A percentile compares a stretch with the other conserved stretches of the same genome.
Conservation (phyloP, 2,797 vertebrate species). For the Anolis apletophallus region DNA sequence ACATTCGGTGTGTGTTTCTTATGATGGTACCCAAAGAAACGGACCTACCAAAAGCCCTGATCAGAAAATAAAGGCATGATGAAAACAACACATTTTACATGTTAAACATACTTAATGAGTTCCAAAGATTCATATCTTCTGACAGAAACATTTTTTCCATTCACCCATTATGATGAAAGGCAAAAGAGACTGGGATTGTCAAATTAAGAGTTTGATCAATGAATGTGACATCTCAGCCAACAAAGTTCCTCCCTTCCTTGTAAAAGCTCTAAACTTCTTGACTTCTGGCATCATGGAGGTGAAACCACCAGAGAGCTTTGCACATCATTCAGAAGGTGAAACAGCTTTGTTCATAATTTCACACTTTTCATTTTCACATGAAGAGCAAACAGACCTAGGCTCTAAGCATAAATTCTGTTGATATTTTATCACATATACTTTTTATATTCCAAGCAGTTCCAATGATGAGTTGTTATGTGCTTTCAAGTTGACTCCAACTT, state of each 20-base stretch:
- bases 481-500: too few species aligned
- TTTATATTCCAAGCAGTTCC: slow-evolving; percentile 30
- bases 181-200: not conserved
- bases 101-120: not conserved
- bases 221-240: not conserved
- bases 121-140: not conserved
- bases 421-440: slow-evolving; percentile 31
- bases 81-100: not conserved
- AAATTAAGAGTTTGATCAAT: slow-evolving; percentile 3
- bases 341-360: not conserved
- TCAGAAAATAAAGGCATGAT: not conserved
- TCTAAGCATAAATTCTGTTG: slow-evolving; percentile 29
- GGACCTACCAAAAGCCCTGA: not conserved
- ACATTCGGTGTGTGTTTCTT: not conserved
- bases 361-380: not conserved
- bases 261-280: slow-evolving; percentile 15
- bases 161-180: not conserved
- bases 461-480: too few species aligned
- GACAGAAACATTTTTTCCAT: not conserved
- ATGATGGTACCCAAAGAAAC: not conserved
- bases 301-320: not conserved
- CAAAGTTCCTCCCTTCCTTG: not conserved
- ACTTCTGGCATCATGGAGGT: slow-evolving; percentile 21
- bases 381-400: slow-evolving; percentile 35
- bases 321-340: not conserved